Evolutionary conservation across 2,888 invertebrate species (phyloP).

Genomic region (Allophyes oxyacanthae): DNA sequence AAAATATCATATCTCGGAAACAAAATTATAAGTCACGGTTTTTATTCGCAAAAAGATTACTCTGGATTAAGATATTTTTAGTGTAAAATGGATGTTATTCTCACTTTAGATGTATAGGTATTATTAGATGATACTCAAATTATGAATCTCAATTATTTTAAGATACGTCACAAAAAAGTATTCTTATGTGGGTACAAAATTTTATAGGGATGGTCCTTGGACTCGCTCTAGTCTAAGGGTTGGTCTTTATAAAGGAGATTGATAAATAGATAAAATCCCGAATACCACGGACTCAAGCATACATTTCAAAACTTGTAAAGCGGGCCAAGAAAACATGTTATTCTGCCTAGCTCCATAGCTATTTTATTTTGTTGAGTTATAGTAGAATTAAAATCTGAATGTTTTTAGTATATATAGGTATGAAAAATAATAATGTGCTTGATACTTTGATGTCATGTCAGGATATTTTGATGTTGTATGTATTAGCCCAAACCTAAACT

Average conservation of each 20-base stretch:
- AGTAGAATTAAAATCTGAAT: too few species aligned
- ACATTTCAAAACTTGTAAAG: neutral
- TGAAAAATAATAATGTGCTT: too few species aligned
- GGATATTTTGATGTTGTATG: slow-evolving; percentile 33
- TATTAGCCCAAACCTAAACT: slow-evolving; percentile 7
- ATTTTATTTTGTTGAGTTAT: too few species aligned
- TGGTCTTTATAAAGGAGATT: slow-evolving; percentile 20
- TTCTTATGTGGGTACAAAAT: slow-evolving; percentile 26
- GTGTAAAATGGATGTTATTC: slow-evolving; percentile 40
- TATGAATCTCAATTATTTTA: slow-evolving; percentile 55
- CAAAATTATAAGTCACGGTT: slow-evolving; percentile 17
- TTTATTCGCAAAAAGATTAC: slow-evolving; percentile 12
- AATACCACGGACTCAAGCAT: neutral
- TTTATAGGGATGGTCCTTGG: neutral
- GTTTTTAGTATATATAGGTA: too few species aligned
- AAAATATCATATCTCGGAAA: slow-evolving; percentile 25
- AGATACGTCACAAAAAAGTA: slow-evolving; percentile 41
- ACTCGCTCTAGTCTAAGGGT: slow-evolving; percentile 1
- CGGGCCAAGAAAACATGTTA: neutral
- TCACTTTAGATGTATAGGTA: slow-evolving; percentile 41
- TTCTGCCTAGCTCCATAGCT: too few species aligned
- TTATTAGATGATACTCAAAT: slow-evolving; percentile 45
- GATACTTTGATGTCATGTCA: neutral
- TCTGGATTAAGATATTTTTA: slow-evolving; percentile 16
- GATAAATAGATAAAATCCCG: neutral